These are phyloP conservation scores for Glossophaga mutica DNA, from an alignment of 2,797 vertebrate species.

Conservation along the genomic window DNA sequence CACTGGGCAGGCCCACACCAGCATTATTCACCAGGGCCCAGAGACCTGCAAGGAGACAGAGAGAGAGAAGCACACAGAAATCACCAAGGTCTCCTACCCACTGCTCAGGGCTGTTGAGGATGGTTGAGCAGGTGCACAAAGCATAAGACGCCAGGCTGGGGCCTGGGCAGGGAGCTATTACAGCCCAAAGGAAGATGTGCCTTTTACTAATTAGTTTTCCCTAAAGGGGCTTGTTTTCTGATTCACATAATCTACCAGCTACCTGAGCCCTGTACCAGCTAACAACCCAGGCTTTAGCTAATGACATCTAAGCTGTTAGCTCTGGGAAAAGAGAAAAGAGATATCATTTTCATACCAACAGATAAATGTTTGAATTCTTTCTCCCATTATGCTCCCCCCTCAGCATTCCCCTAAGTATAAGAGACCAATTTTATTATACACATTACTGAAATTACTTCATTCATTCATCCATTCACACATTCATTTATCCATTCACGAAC, in stretches of 20 bases:
- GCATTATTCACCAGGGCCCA: constrained; percentile 80
- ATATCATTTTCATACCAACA: not conserved
- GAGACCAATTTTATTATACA: not conserved
- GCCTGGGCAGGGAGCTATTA: not conserved
- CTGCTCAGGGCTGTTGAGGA: not conserved
- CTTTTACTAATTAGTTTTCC: not conserved
- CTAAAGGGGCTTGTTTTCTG: not conserved
- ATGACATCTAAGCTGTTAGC: not conserved
- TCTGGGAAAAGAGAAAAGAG: not conserved
- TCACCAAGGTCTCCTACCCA: not conserved
- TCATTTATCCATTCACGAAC: not conserved
- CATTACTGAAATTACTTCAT: not conserved
- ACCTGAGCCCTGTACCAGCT: not conserved
- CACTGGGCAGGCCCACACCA: constrained; percentile 72
- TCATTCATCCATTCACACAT: not conserved
- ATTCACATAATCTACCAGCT: not conserved
- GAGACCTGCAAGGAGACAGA: constrained; percentile 60
- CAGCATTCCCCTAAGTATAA: not conserved
- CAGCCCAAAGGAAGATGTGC: not conserved
- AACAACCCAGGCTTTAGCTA: not conserved
- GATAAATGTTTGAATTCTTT: not conserved
- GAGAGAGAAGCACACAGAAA: not conserved
- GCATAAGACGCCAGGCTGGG: not conserved
- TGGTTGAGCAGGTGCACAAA: not conserved
- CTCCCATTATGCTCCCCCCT: not conserved